phyloP scores from a whole-genome alignment of 1,140 invertebrate species.

The Zaprionus africanus region DNA sequence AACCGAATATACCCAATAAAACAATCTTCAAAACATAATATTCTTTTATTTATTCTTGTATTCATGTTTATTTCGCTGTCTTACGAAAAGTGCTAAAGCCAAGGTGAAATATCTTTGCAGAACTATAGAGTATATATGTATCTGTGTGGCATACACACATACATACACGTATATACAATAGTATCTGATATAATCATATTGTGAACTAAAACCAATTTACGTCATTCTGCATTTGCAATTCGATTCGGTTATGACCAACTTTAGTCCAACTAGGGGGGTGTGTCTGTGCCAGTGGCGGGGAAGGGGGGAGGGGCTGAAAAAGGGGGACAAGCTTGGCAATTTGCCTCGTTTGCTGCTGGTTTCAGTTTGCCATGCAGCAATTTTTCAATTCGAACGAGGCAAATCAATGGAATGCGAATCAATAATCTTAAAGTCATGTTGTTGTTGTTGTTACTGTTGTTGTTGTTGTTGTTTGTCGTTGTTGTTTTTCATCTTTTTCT shows the following conservation, averaged over 20 bases:
- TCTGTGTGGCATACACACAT: background rate
- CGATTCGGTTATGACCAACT: constrained; percentile 10
- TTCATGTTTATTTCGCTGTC: no score
- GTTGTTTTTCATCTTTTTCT: constrained; percentile 23
- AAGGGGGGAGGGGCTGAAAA: background rate
- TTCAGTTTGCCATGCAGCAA: background rate
- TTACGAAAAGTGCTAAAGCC: background rate
- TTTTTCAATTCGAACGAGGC: constrained; percentile 16
- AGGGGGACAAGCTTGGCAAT: background rate
- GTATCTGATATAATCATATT: constrained; percentile 6
- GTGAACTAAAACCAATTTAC: constrained; percentile 6
- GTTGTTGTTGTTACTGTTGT: constrained; percentile 17
- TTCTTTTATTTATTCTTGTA: no score
- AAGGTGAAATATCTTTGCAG: constrained; percentile 2
- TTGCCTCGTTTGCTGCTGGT: constrained; percentile 2
- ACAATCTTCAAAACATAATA: no score
- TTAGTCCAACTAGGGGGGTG: constrained; percentile 2
- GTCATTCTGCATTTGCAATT: constrained; percentile 11
- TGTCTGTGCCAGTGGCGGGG: background rate
- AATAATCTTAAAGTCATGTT: constrained; percentile 53
- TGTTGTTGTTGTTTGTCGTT: constrained; percentile 18
- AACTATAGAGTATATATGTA: background rate
- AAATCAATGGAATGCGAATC: constrained; percentile 69
- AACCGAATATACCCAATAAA: no score
- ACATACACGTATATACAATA: background rate